These are phyloP conservation scores for Ctenopoma multispine DNA, from an alignment of 2,797 vertebrate species.

Conservation along the genomic window DNA sequence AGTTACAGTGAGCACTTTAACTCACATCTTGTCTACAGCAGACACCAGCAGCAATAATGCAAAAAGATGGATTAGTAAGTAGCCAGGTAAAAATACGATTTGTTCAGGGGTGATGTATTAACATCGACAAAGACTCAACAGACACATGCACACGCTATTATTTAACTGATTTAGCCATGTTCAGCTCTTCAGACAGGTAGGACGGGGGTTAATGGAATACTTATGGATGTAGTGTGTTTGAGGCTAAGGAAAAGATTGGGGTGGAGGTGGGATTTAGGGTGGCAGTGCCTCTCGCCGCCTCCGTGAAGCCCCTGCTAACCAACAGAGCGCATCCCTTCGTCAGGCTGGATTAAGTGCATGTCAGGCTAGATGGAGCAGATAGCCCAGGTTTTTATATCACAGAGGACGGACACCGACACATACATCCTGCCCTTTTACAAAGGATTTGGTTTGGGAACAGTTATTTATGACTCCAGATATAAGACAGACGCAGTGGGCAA, in stretches of 20 bases:
- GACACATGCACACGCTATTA: constrained; percentile 47
- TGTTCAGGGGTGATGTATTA: constrained; percentile 32
- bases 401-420: constrained; percentile 48
- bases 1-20: constrained; percentile 24
- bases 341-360: constrained; percentile 76
- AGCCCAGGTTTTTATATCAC: constrained; percentile 60
- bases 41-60: constrained; percentile 44
- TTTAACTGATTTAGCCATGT: constrained; percentile 68
- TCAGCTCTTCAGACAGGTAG: constrained; percentile 71
- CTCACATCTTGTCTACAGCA: constrained; percentile 59
- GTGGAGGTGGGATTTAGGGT: constrained; percentile 70
- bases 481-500: constrained; percentile 52
- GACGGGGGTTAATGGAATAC: constrained; percentile 82
- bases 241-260: constrained; percentile 69
- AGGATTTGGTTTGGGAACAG: constrained; percentile 67
- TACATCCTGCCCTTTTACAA: constrained; percentile 69
- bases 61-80: constrained; percentile 33
- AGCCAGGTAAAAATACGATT: constrained; percentile 19
- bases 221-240: constrained; percentile 75
- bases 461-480: constrained; percentile 66
- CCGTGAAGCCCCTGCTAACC: constrained; percentile 69
- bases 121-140: constrained; percentile 43
- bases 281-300: constrained; percentile 47
- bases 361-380: constrained; percentile 70
- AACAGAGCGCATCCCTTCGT: constrained; percentile 73